Conservation (phyloP, 2,888 invertebrate genomes). For the Micoletzkya japonica region DNA sequence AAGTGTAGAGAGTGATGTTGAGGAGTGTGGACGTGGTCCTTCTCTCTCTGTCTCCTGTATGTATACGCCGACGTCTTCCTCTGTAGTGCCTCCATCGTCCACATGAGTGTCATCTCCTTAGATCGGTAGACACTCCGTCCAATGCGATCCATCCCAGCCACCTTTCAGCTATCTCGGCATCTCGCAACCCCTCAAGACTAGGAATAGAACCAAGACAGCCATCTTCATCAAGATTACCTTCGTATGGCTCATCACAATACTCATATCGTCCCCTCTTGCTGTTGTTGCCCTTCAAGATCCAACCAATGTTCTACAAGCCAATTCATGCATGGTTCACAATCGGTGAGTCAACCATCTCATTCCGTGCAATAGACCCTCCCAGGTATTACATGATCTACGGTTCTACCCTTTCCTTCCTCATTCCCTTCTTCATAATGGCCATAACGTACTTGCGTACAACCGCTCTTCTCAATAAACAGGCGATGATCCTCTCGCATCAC, state of each 20-base stretch:
- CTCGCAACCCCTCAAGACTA: constrained; percentile 84
- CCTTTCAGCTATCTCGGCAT: constrained; percentile 60
- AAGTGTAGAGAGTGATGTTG: too few species aligned
- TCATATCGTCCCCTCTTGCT: constrained; percentile 84
- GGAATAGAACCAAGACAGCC: constrained; percentile 82
- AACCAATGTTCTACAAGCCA: constrained; percentile 66
- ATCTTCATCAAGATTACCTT: constrained; percentile 80
- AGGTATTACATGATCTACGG: constrained; percentile 69
- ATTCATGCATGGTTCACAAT: constrained; percentile 65
- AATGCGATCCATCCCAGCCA: neutral
- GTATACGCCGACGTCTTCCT: constrained; percentile 78
- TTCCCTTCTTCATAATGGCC: constrained; percentile 90
- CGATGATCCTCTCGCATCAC: constrained; percentile 48
- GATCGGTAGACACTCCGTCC: constrained; percentile 76
- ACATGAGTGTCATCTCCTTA: constrained; percentile 70
- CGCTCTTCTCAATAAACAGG: constrained; percentile 74
- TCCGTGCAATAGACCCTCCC: constrained; percentile 28
- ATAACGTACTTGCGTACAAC: constrained; percentile 91
- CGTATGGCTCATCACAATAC: constrained; percentile 89
- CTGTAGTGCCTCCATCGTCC: constrained; percentile 70
- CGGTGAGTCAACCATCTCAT: constrained; percentile 29
- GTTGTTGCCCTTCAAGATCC: constrained; percentile 67
- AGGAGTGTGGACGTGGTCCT: constrained; percentile 61
- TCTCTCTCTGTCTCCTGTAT: constrained; percentile 72
- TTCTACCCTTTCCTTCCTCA: constrained; percentile 91